phyloP scores from a whole-genome alignment of 1,140 invertebrate genomes.

The Battus philenor region DNA sequence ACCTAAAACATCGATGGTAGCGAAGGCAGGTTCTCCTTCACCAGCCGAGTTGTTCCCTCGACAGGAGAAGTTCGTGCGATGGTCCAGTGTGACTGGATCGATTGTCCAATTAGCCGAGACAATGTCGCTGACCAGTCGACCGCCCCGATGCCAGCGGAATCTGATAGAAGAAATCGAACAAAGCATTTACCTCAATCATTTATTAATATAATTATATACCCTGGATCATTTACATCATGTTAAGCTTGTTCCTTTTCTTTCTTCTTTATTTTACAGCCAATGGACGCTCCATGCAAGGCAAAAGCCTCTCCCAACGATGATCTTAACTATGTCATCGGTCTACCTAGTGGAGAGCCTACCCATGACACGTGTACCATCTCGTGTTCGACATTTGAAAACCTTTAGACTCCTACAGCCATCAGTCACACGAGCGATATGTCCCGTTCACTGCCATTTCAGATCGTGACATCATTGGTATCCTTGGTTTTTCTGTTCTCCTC shows the following conservation, averaged over 20 bases:
- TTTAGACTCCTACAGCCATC: too few relatives aligned
- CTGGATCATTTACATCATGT: too few relatives aligned
- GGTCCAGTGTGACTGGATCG: constrained; percentile 87
- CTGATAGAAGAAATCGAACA: constrained; percentile 36
- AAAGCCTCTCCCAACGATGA: neutral
- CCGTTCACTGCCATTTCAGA: too few relatives aligned
- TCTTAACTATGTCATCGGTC: neutral
- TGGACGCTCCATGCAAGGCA: too few relatives aligned
- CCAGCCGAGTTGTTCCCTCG: constrained; percentile 89
- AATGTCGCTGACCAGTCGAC: constrained; percentile 82
- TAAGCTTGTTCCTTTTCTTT: neutral
- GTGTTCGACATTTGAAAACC: neutral
- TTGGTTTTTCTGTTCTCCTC: too few relatives aligned
- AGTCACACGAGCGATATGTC: too few relatives aligned
- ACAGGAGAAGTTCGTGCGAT: constrained; percentile 91
- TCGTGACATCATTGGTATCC: too few relatives aligned
- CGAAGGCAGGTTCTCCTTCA: constrained; percentile 82
- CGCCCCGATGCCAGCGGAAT: constrained; percentile 88
- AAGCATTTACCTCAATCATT: neutral
- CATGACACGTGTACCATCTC: too few relatives aligned
- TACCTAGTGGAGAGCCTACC: too few relatives aligned
- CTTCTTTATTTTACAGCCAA: neutral
- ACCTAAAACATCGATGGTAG: constrained; percentile 88
- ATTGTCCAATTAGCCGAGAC: constrained; percentile 85
- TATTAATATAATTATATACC: too few relatives aligned